phyloP scores from a whole-genome alignment of 2,797 vertebrate genomes.

The Mus spretus region DNA sequence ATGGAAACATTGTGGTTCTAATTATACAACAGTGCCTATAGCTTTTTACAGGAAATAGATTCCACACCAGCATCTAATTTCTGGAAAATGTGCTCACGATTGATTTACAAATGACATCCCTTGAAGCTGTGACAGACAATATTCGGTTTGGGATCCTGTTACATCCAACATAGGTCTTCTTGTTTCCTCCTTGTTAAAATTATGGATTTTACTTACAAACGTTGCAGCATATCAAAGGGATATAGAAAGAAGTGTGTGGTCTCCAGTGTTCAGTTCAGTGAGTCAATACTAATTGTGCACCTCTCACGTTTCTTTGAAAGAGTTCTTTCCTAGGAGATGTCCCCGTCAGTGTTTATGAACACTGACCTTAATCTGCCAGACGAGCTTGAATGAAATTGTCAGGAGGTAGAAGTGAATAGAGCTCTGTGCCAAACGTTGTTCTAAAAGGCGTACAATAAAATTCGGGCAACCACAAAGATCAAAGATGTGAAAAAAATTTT shows the following conservation, averaged over 20 bases:
- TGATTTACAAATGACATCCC: not conserved
- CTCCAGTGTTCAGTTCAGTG: slow-evolving; percentile 27
- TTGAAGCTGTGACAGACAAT: not conserved
- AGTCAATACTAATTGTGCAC: not conserved
- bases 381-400: not conserved
- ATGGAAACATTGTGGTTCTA: not conserved
- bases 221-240: not conserved
- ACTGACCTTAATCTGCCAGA: not conserved
- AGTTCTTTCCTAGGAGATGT: not conserved
- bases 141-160: slow-evolving; percentile 1
- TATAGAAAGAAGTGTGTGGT: not conserved
- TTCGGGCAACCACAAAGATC: not conserved
- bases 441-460: not conserved
- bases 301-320: slow-evolving; percentile 33
- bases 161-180: not conserved
- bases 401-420: not conserved
- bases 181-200: not conserved
- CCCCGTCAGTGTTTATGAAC: not conserved
- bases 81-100: slow-evolving; percentile 27
- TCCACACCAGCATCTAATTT: not conserved
- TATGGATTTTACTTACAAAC: not conserved
- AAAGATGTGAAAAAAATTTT: not conserved
- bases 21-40: not conserved
- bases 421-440: not conserved
- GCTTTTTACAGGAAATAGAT: not conserved